phyloP scores from a whole-genome alignment of 2,797 vertebrate species.

The Cryptoblepharus egeriae region DNA sequence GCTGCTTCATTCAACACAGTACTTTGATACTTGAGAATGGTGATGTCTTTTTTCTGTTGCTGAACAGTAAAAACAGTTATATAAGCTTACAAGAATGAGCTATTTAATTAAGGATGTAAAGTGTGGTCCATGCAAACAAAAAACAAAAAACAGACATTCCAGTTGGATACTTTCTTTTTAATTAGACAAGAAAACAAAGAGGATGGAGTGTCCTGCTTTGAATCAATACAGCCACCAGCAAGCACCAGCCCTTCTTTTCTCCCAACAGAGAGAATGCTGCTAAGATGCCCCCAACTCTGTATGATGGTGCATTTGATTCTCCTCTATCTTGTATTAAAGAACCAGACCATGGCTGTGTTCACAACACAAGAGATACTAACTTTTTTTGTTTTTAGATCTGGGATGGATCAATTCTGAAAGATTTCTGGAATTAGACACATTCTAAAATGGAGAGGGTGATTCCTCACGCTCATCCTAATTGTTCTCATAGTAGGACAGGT shows the following conservation, averaged over 20 bases:
- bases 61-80: slow-evolving; percentile 36
- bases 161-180: not conserved
- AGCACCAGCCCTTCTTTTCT: not conserved
- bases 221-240: not conserved
- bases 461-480: not conserved
- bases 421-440: not conserved
- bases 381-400: not conserved
- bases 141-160: not conserved
- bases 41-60: slow-evolving; percentile 42
- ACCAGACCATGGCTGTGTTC: not conserved
- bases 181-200: not conserved
- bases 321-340: not conserved
- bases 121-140: not conserved
- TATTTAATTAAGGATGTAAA: slow-evolving; percentile 23
- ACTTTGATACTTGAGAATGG: slow-evolving; percentile 36
- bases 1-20: slow-evolving; percentile 41
- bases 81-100: slow-evolving; percentile 37
- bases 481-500: no score
- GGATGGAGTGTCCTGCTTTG: not conserved
- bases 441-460: not conserved
- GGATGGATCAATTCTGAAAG: not conserved
- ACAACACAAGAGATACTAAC: not conserved
- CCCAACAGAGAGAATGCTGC: not conserved
- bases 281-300: not conserved
- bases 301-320: not conserved